These are phyloP conservation scores for Pimephales promelas DNA, from an alignment of 2,113 vertebrate genomes.

Conservation along the genomic window DNA sequence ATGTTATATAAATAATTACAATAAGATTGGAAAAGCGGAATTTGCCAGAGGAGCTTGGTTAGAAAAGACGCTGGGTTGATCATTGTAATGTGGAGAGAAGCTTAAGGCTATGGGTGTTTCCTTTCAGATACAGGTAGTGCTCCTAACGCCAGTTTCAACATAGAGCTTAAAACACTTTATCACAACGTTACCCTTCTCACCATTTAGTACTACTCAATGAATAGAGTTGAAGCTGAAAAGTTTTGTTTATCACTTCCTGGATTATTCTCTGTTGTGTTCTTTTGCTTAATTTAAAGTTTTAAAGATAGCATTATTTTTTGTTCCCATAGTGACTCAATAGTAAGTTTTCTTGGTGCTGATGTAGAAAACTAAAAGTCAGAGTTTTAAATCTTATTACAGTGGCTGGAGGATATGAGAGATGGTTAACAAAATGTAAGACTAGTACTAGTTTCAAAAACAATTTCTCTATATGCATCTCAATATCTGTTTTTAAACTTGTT, in stretches of 20 bases:
- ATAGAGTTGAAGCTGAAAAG: background rate
- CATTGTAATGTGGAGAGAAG: conserved; percentile 19
- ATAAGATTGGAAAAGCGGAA: background rate
- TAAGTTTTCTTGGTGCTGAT: conserved; percentile 3
- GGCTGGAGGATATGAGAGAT: background rate
- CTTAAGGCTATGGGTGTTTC: conserved; percentile 31
- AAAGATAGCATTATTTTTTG: background rate
- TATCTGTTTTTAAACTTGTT: background rate
- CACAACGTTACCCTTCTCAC: background rate
- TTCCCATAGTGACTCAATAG: background rate
- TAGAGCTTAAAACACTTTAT: background rate
- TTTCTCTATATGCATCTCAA: background rate
- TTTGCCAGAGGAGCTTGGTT: conserved; percentile 8
- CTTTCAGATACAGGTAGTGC: conserved; percentile 21
- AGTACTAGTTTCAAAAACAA: background rate
- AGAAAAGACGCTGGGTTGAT: conserved; percentile 1
- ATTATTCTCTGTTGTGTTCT: background rate
- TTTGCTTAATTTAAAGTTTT: background rate
- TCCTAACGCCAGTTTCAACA: background rate
- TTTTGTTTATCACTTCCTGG: background rate
- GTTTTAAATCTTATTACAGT: conserved; percentile 7
- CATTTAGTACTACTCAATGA: background rate
- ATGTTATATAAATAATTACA: conserved; percentile 17
- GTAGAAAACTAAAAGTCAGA: background rate
- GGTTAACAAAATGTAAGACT: background rate